Conservation (phyloP, 2,888 invertebrate genomes). For the Odontocolon sp. region DNA sequence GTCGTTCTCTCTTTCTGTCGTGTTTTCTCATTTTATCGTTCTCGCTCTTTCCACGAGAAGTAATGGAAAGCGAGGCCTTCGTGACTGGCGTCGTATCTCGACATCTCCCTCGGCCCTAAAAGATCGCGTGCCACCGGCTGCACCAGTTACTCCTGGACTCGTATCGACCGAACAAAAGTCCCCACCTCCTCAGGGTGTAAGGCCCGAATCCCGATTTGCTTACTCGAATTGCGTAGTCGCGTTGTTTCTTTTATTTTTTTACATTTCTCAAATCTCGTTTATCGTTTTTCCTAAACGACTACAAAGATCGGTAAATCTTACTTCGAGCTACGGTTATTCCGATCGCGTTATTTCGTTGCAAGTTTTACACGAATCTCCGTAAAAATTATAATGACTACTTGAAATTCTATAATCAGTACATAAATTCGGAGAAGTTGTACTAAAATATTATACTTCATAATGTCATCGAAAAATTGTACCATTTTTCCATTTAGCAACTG, state of each 20-base stretch:
- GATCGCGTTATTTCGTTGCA: no score
- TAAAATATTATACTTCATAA: no score
- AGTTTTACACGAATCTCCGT: no score
- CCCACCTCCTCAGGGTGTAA: slow-evolving; percentile 40
- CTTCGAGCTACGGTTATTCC: no score
- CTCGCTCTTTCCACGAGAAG: slow-evolving; percentile 21
- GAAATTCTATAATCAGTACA: no score
- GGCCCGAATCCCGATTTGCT: slow-evolving; percentile 55
- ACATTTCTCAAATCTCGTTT: background rate
- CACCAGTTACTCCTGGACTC: slow-evolving; percentile 73
- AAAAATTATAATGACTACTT: no score
- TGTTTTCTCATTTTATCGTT: background rate
- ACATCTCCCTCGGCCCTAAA: slow-evolving; percentile 75
- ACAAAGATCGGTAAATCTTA: no score
- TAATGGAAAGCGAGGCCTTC: slow-evolving; percentile 69
- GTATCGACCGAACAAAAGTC: slow-evolving; percentile 72
- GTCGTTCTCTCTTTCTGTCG: background rate
- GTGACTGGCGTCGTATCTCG: slow-evolving; percentile 77
- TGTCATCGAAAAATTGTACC: no score
- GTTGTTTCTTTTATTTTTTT: slow-evolving; percentile 19
- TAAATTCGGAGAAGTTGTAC: no score
- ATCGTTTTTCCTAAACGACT: background rate
- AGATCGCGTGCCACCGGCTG: slow-evolving; percentile 77
- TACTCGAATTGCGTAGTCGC: slow-evolving; percentile 41
- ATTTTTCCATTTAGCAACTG: no score